phyloP scores from a whole-genome alignment of 2,113 vertebrate species.

The Alexandromys fortis region DNA sequence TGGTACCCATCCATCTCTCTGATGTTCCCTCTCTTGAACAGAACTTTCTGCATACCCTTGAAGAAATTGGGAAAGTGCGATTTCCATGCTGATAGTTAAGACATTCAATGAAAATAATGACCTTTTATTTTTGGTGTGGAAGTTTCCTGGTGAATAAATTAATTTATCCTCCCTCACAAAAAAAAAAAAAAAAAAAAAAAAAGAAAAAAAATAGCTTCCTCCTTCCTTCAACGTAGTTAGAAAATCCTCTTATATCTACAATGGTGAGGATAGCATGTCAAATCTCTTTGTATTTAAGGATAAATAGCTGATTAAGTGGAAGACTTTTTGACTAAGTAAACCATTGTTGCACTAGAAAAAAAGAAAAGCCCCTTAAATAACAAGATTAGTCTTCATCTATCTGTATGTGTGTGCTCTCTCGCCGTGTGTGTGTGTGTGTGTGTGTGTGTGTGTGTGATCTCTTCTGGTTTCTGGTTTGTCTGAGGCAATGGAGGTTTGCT shows the following conservation, averaged over 20 bases:
- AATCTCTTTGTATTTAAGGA: background rate
- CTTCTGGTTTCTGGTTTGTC: background rate
- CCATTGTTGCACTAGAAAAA: background rate
- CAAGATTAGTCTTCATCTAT: background rate
- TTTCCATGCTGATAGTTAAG: background rate
- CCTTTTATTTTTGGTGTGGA: background rate
- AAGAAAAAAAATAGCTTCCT: background rate
- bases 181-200: background rate
- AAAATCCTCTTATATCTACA: background rate
- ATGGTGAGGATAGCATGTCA: background rate
- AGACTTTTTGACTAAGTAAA: conserved; percentile 14
- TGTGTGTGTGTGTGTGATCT: background rate
- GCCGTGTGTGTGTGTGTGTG: background rate
- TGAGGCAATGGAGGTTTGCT: background rate
- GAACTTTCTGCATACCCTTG: background rate
- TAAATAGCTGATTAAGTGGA: background rate
- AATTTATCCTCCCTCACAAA: background rate
- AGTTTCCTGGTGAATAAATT: conserved; percentile 17
- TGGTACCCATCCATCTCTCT: background rate
- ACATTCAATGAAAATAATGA: background rate
- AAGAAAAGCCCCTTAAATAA: background rate
- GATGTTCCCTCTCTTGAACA: background rate
- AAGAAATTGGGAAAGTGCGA: background rate
- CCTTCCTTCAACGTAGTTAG: background rate
- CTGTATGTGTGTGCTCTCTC: background rate